Evolutionary conservation across 2,113 vertebrate species (phyloP).

Genomic region (Paracyprichromis sp.): DNA sequence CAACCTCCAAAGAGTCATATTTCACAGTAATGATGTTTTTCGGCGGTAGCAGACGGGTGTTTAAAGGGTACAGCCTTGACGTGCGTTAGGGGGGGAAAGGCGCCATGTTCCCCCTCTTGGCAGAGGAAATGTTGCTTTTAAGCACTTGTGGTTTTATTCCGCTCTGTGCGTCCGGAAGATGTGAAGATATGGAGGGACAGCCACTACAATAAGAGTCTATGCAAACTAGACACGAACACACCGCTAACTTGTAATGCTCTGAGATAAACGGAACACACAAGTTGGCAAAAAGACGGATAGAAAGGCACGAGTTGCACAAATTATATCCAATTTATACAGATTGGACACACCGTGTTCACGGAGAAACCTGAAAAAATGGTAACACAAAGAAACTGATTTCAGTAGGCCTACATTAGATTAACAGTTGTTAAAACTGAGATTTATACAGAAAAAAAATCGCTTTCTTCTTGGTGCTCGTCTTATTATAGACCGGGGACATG

Average conservation of each 20-base stretch:
- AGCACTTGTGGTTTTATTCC: not conserved
- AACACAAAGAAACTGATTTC: not conserved
- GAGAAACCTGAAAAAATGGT: not conserved
- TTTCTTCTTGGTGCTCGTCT: not conserved
- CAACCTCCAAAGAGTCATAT: conserved; percentile 39
- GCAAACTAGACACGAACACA: not conserved
- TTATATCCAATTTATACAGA: not conserved
- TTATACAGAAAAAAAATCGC: not conserved
- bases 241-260: not conserved
- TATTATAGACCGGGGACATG: not conserved
- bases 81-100: not conserved
- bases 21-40: conserved; percentile 28
- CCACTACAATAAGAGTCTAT: not conserved
- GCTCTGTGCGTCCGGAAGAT: not conserved
- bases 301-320: conserved; percentile 27
- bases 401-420: not conserved
- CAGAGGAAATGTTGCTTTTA: not conserved
- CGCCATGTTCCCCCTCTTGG: conserved; percentile 28
- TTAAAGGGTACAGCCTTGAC: not conserved
- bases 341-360: not conserved
- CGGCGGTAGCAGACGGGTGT: not conserved
- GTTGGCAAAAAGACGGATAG: not conserved
- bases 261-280: not conserved
- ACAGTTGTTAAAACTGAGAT: not conserved
- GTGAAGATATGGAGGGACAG: not conserved